These are phyloP conservation scores for Drosophila eohydei DNA, from an alignment of 2,888 invertebrate genomes.

Conservation along the genomic window DNA sequence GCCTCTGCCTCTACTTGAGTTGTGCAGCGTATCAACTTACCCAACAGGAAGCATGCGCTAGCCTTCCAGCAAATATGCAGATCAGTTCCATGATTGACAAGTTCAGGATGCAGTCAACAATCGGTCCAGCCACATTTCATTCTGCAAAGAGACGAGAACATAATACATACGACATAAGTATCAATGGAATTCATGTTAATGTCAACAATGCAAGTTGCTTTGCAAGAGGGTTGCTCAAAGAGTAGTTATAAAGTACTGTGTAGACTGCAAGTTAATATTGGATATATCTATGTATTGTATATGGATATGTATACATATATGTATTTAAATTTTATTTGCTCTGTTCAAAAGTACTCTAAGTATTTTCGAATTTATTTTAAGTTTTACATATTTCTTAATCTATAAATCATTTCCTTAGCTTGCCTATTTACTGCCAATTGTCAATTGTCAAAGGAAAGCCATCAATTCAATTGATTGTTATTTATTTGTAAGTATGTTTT, in stretches of 20 bases:
- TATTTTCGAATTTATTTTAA: not conserved
- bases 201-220: not conserved
- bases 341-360: too few species aligned
- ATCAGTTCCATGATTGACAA: slow-evolving; percentile 63
- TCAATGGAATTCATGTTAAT: slow-evolving; percentile 20
- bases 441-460: slow-evolving; percentile 6
- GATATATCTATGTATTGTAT: not conserved
- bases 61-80: slow-evolving; percentile 54
- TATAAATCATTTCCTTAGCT: slow-evolving; percentile 1
- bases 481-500: slow-evolving; percentile 25
- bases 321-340: not conserved
- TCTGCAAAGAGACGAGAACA: slow-evolving; percentile 36
- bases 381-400: not conserved
- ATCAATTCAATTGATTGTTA: slow-evolving; percentile 2
- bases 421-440: slow-evolving; percentile 5
- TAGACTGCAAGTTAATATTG: too few species aligned
- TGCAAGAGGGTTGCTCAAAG: not conserved
- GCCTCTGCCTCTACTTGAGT: not conserved
- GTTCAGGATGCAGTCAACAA: slow-evolving; percentile 26
- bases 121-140: slow-evolving; percentile 9
- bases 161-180: slow-evolving; percentile 52
- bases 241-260: not conserved
- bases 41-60: slow-evolving; percentile 47
- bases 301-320: too few species aligned
- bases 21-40: slow-evolving; percentile 35